Conservation (phyloP, 2,888 invertebrate species). For the Molorchus minor region DNA sequence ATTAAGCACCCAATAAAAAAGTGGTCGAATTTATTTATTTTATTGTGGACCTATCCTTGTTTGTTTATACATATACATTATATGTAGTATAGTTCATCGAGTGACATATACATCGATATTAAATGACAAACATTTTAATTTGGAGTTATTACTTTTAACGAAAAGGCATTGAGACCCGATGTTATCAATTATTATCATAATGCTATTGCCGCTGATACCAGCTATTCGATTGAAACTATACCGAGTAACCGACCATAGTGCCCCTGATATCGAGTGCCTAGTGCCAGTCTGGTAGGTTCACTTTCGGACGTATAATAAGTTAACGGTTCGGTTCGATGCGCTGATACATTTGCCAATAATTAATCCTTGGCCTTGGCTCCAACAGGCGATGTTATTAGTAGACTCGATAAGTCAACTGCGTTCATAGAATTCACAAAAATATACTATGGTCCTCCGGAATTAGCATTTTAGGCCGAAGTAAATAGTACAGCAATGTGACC, state of each 20-base stretch:
- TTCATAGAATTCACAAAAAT: constrained; percentile 25
- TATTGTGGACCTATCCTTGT: too few species aligned
- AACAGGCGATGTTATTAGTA: constrained; percentile 11
- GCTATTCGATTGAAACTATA: constrained; percentile 1
- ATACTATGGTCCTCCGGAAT: too few species aligned
- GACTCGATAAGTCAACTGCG: constrained; percentile 25
- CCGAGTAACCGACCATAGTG: constrained; percentile 5
- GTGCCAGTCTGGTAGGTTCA: constrained; percentile 33
- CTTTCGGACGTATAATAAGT: constrained; percentile 47
- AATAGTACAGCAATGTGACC: too few species aligned
- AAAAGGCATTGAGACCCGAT: too few species aligned
- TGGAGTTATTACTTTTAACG: too few species aligned
- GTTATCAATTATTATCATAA: constrained; percentile 6
- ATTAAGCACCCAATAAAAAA: too few species aligned
- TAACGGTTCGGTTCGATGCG: constrained; percentile 47
- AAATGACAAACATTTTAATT: too few species aligned
- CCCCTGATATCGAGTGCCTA: constrained; percentile 21
- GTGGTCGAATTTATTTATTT: too few species aligned
- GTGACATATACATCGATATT: too few species aligned
- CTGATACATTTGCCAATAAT: constrained; percentile 52
- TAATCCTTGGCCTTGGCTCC: constrained; percentile 48
- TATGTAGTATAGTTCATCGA: too few species aligned
- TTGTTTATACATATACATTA: too few species aligned
- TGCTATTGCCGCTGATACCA: not conserved
- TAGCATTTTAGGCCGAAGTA: too few species aligned